A percentile compares a stretch with the other conserved stretches of the same genome.
phyloP scores from a whole-genome alignment of 2,888 invertebrate species.

The Fragum fragum region DNA sequence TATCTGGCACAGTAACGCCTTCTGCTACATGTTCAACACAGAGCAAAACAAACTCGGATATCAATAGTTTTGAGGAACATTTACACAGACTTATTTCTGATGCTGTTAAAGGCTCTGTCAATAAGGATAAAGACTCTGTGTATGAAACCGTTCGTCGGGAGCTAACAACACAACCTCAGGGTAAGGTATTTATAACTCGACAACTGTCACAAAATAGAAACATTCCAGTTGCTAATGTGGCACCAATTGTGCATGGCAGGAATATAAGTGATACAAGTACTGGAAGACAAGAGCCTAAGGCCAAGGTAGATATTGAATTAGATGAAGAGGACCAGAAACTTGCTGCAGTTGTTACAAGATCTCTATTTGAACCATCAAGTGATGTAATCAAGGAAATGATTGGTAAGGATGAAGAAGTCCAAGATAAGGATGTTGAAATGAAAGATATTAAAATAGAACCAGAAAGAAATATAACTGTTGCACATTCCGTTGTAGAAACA shows the following conservation, averaged over 20 bases:
- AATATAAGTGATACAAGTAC: conserved; percentile 32
- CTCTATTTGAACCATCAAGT: conserved; percentile 37
- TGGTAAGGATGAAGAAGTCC: not conserved
- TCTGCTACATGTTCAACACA: conserved; percentile 15
- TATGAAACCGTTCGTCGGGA: conserved; percentile 56
- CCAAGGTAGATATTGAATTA: conserved; percentile 41
- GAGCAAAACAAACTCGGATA: conserved; percentile 44
- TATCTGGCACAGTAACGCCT: conserved; percentile 25
- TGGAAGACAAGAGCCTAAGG: conserved; percentile 30
- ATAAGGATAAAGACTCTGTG: conserved; percentile 57
- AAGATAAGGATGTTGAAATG: conserved; percentile 9
- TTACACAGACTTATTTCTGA: conserved; percentile 66
- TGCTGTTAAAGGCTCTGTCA: conserved; percentile 58
- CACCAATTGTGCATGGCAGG: conserved; percentile 75
- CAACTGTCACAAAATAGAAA: conserved; percentile 69
- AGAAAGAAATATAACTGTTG: conserved; percentile 27
- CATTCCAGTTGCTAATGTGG: conserved; percentile 82
- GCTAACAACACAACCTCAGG: conserved; percentile 57
- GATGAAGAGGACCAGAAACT: conserved; percentile 61
- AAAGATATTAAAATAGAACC: conserved; percentile 40
- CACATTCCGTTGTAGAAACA: conserved; percentile 18
- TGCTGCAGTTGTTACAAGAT: conserved; percentile 52
- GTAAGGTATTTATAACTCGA: conserved; percentile 61
- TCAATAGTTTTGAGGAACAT: conserved; percentile 63
- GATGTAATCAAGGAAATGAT: not conserved